Conservation (phyloP, 64 coral and sea anemone species). For the Montipora foliosa region DNA sequence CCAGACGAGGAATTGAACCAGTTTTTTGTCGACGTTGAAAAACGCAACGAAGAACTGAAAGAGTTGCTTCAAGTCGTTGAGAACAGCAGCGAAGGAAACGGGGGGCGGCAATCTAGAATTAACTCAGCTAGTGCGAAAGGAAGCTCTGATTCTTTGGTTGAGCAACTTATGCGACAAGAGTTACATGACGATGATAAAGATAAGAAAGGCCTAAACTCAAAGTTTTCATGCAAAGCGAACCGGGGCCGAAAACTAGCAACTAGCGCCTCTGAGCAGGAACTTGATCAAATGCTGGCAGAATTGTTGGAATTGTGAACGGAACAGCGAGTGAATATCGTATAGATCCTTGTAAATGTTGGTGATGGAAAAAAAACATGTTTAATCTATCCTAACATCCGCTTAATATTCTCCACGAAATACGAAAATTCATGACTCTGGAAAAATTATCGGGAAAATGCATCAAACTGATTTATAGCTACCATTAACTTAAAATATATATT, state of each 20-base stretch:
- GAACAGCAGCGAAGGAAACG: neutral
- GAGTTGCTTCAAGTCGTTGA: conserved; percentile 19
- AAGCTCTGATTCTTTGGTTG: conserved; percentile 15
- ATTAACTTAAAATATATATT: no score
- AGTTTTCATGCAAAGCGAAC: neutral
- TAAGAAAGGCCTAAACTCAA: neutral
- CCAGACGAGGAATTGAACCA: conserved; percentile 30
- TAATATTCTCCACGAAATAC: no score
- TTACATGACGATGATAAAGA: neutral
- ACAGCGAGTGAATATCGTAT: no score
- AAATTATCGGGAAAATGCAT: no score
- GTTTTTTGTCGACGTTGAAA: conserved; percentile 38
- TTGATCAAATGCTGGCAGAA: conserved; percentile 43
- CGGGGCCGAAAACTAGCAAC: neutral
- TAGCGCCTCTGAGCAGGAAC: conserved; percentile 11
- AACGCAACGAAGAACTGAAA: conserved; percentile 28
- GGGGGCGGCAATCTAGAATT: neutral
- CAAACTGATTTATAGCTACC: no score
- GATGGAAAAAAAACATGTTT: no score
- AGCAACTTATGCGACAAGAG: conserved; percentile 21
- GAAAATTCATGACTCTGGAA: no score
- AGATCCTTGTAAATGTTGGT: no score
- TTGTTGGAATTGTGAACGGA: neutral
- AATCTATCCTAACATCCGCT: no score
- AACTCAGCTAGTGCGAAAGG: neutral